Conservation (phyloP, 2,888 invertebrate genomes). For the Diarsia rubi region DNA sequence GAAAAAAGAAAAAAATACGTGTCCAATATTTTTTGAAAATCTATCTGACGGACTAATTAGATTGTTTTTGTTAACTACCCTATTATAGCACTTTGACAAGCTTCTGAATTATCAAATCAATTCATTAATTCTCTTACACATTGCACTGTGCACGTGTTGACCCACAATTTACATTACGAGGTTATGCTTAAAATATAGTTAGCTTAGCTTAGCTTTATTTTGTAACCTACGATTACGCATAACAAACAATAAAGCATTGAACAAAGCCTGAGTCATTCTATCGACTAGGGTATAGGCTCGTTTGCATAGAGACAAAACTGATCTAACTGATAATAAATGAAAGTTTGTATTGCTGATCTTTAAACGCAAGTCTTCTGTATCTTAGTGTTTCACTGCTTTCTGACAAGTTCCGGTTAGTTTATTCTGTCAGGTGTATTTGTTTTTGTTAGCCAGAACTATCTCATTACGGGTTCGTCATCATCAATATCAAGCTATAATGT, state of each 20-base stretch:
- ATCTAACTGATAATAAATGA: conserved; percentile 31
- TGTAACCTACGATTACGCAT: conserved; percentile 46
- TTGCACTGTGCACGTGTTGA: conserved; percentile 8
- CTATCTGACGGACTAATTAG: too few species aligned
- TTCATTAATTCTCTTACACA: not conserved
- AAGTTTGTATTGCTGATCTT: conserved; percentile 17
- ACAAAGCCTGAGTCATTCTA: conserved; percentile 52
- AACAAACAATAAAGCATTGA: conserved; percentile 50
- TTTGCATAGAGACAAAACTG: conserved; percentile 24
- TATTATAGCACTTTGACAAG: too few species aligned
- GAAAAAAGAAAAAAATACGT: too few species aligned
- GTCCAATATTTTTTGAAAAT: too few species aligned
- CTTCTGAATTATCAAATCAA: not conserved
- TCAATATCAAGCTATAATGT: too few species aligned
- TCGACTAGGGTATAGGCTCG: not conserved
- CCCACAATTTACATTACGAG: conserved; percentile 9
- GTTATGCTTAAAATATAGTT: conserved; percentile 10
- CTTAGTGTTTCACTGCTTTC: not conserved
- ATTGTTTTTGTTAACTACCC: too few species aligned
- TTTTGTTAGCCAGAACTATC: not conserved
- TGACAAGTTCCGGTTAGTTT: not conserved
- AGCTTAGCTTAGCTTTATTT: conserved; percentile 26
- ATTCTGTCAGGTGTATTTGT: not conserved
- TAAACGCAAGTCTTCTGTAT: not conserved
- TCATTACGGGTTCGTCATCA: not conserved